phyloP scores from a whole-genome alignment of 2,888 invertebrate species.

The Agrochola macilenta region DNA sequence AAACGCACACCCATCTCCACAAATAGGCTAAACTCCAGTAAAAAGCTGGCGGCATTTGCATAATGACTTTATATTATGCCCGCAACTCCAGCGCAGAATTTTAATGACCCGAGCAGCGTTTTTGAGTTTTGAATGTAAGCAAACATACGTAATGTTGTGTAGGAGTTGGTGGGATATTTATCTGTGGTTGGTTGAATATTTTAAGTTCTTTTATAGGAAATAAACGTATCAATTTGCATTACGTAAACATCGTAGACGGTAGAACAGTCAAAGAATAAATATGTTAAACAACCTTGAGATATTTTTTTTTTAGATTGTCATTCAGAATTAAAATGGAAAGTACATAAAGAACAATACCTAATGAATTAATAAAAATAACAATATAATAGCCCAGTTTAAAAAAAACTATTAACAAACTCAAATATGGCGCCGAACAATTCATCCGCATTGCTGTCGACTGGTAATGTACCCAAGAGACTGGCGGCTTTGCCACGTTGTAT shows the following conservation, averaged over 20 bases:
- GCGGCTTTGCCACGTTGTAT: too few species aligned
- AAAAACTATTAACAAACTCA: too few species aligned
- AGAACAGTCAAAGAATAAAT: background rate
- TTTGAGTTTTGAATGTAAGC: conserved; percentile 71
- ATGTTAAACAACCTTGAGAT: background rate
- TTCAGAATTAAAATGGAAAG: too few species aligned
- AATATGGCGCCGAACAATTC: too few species aligned
- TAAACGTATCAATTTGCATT: background rate
- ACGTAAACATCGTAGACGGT: background rate
- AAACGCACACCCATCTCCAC: conserved; percentile 71
- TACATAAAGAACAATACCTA: too few species aligned
- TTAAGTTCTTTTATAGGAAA: background rate
- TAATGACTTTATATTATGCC: conserved; percentile 89
- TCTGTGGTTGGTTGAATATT: background rate
- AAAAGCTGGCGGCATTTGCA: conserved; percentile 85
- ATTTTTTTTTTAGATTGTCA: too few species aligned
- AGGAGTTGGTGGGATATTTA: conserved; percentile 5
- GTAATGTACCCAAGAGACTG: too few species aligned
- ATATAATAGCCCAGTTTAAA: too few species aligned
- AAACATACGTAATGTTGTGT: conserved; percentile 54
- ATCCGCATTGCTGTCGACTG: too few species aligned
- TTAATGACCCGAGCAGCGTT: conserved; percentile 80
- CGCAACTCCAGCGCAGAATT: conserved; percentile 82
- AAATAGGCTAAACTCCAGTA: conserved; percentile 86
- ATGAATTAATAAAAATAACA: too few species aligned